Percentiles rank a stretch among this genome's conserved stretches.
Evolutionary conservation across 2,113 vertebrate species (phyloP).

Genomic region (Eublepharis macularius): DNA sequence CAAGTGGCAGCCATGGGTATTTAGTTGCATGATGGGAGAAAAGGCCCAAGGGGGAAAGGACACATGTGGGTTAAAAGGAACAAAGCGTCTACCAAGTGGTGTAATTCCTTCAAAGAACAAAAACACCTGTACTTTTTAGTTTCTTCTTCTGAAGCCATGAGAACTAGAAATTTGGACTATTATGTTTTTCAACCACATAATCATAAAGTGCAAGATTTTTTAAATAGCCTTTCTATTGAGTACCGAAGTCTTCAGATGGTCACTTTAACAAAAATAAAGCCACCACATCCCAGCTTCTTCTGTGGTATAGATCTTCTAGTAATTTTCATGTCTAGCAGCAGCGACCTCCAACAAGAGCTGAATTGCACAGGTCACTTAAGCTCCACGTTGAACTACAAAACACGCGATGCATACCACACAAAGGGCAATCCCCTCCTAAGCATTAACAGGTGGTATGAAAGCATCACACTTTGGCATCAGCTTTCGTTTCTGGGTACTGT

Average conservation of each 20-base stretch:
- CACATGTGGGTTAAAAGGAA: background rate
- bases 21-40: background rate
- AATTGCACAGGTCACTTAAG: background rate
- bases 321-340: background rate
- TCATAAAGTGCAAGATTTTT: background rate
- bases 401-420: background rate
- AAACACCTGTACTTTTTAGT: background rate
- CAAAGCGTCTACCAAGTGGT: background rate
- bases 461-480: background rate
- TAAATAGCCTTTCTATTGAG: background rate
- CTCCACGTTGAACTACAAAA: background rate
- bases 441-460: background rate
- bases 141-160: background rate
- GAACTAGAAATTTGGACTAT: background rate
- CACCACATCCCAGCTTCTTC: background rate
- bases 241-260: too few species aligned
- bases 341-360: background rate
- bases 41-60: background rate
- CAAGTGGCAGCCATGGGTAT: background rate
- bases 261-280: background rate
- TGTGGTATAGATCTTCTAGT: background rate
- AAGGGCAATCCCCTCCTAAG: slow-evolving; percentile 2
- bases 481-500: background rate
- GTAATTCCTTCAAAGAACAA: background rate
- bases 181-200: background rate